Evolutionary conservation across 1,140 invertebrate species (phyloP).

Genomic region (Drosophila bocqueti): DNA sequence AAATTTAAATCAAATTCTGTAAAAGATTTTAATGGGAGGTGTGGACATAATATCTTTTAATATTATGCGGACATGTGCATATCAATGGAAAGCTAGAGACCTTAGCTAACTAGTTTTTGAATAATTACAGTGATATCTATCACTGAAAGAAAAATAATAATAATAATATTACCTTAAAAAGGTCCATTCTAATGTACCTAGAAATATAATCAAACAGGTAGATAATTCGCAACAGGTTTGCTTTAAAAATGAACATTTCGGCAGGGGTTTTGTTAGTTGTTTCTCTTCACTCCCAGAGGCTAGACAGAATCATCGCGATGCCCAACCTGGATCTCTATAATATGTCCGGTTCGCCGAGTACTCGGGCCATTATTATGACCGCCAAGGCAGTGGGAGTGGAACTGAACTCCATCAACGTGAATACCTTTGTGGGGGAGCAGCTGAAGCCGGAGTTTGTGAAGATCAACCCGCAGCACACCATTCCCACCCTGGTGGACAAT

Average conservation of each 20-base stretch:
- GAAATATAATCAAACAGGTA: neutral
- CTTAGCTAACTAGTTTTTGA: too few species aligned
- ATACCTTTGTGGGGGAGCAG: constrained; percentile 64
- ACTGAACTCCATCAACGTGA: constrained; percentile 89
- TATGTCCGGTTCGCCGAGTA: constrained; percentile 88
- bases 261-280: constrained; percentile 24
- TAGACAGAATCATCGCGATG: neutral
- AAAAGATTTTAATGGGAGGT: fast-evolving
- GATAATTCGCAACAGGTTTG: constrained; percentile 3
- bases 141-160: too few species aligned
- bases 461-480: too few species aligned
- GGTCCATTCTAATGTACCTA: constrained; percentile 3
- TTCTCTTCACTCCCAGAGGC: neutral
- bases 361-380: constrained; percentile 88
- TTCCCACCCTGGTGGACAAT: too few species aligned
- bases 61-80: too few species aligned
- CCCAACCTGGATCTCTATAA: constrained; percentile 87
- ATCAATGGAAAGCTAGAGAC: too few species aligned
- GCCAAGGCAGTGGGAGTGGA: constrained; percentile 90
- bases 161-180: too few species aligned
- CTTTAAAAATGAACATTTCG: constrained; percentile 17
- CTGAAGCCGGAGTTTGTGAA: too few species aligned
- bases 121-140: too few species aligned
- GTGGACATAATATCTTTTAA: too few species aligned
- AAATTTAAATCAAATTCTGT: too few species aligned